Evolutionary conservation across 1,140 invertebrate genomes (phyloP), one percentile per base, ranked within the genome.

Genomic region (Formica exsecta): DNA sequence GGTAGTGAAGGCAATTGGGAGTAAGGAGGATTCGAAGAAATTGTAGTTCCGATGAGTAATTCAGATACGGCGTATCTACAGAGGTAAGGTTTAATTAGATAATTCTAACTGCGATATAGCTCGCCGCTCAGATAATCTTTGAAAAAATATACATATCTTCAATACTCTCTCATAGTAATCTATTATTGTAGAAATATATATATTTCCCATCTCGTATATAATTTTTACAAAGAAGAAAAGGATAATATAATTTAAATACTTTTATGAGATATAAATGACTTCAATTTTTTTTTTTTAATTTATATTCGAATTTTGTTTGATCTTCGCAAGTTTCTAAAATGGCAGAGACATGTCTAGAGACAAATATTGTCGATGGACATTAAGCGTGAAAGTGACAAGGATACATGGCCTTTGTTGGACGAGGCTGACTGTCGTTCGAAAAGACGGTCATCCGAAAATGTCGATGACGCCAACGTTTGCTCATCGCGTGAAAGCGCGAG

Each of bases 11-110:
- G 65, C 76, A 70, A 80, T 80, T 70, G 76, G 41, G 38, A 44
- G 74, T 64, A 29, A 76, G 16, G 44, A 64, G 64, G 36, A 54
- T 68, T 80, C 62, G 36, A 80, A 44, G 38, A n/a, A 73, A 83
- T 74, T 54, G 68, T 36, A 83, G n/a, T 61, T 61, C 38, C 57
- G 79, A 74, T 83, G 25, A 22, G 5, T 54, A 70, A 32, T 57
- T 44, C 29, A 6, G 68, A 61, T 80, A 80, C 19, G 79, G 48
- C 25, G 41, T 48, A 51, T 16, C 48, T 73, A n/a, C 54, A 25
- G 19, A 74, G 62, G 54, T 25, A 74, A 74, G 29, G 38, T 83
- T 8, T 83, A 83, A 83, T 83, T 74, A 83, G 38, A 74, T 83
- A 74, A 73, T 83, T 83, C 71, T 68, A 61, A 62, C 61, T 32